Conservation (phyloP, 2,888 invertebrate genomes). For the Hoplodrina ambigua region DNA sequence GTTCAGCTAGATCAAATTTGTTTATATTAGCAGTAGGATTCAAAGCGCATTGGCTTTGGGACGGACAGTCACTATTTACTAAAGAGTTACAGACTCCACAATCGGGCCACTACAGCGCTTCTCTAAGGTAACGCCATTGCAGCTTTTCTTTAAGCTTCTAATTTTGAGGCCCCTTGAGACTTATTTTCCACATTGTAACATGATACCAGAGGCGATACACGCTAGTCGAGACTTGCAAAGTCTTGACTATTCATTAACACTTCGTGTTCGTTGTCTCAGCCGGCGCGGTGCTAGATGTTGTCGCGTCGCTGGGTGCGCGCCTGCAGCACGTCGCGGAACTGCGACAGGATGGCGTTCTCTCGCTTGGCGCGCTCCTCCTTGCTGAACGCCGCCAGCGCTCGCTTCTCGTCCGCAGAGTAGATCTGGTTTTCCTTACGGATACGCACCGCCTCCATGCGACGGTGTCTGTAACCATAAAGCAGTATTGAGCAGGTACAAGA, state of each 20-base stretch:
- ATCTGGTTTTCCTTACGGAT: slow-evolving; percentile 99
- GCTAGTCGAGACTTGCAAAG: no score
- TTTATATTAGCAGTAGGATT: no score
- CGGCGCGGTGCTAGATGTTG: slow-evolving; percentile 54
- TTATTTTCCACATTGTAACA: background rate
- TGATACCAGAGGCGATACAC: background rate
- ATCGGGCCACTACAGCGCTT: no score
- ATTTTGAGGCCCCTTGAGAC: no score
- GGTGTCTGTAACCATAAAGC: slow-evolving; percentile 91
- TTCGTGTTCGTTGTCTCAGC: background rate
- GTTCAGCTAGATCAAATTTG: no score
- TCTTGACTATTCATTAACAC: no score
- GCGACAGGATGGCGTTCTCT: slow-evolving; percentile 98
- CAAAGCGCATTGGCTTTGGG: no score
- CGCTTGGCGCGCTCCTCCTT: slow-evolving; percentile 99
- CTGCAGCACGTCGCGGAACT: slow-evolving; percentile 95
- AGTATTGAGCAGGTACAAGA: background rate
- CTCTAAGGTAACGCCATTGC: no score
- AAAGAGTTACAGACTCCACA: no score
- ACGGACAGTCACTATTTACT: no score
- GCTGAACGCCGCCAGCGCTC: slow-evolving; percentile 99
- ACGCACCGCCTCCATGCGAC: slow-evolving; percentile 99
- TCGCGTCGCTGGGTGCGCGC: slow-evolving; percentile 73
- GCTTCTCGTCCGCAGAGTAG: slow-evolving; percentile 99
- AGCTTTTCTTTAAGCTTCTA: no score